These are phyloP conservation scores for Poeciliopsis infans DNA, from an alignment of 2,797 vertebrate genomes.

Conservation along the genomic window DNA sequence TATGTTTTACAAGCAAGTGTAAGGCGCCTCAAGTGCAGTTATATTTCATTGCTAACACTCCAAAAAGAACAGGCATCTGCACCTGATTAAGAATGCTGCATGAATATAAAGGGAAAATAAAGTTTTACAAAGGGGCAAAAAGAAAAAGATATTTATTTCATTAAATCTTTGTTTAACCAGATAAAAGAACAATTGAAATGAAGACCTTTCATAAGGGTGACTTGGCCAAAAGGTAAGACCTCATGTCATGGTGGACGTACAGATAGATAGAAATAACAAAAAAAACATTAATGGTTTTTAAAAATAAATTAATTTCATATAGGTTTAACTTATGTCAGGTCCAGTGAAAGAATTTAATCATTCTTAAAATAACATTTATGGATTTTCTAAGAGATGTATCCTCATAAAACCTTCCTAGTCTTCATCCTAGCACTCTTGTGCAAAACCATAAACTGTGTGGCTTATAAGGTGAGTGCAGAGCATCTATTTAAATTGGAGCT, in stretches of 20 bases:
- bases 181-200: not conserved
- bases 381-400: not conserved
- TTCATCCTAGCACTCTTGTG: not conserved
- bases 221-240: not conserved
- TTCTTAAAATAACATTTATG: not conserved
- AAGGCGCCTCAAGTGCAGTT: conserved; percentile 37
- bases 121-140: not conserved
- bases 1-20: not conserved
- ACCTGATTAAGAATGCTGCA: conserved; percentile 37
- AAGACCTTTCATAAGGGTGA: not conserved
- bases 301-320: not conserved
- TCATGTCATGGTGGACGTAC: not conserved
- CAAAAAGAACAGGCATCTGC: conserved; percentile 41
- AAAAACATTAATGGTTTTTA: not conserved
- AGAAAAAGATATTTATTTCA: not conserved
- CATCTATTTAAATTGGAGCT: not conserved
- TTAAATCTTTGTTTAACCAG: not conserved
- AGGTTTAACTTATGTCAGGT: not conserved
- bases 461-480: not conserved
- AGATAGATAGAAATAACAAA: not conserved
- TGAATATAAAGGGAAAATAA: not conserved
- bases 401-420: not conserved
- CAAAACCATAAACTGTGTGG: not conserved
- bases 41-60: conserved; percentile 58
- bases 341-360: not conserved